Conservation (phyloP, 2,113 vertebrate species). For the Python bivittatus region DNA sequence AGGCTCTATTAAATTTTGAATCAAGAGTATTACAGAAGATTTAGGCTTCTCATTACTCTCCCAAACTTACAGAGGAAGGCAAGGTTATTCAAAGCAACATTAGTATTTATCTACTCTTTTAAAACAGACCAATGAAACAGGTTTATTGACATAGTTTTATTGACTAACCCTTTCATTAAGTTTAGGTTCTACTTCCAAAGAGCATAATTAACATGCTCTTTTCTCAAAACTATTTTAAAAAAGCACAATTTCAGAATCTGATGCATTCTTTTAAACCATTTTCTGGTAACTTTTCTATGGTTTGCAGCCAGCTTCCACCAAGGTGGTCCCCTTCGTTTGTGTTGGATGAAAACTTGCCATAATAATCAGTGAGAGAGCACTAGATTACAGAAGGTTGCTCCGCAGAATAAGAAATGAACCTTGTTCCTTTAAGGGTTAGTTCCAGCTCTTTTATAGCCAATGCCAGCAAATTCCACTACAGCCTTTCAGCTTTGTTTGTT, state of each 20-base stretch:
- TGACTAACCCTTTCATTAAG: not conserved
- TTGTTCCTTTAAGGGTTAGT: constrained; percentile 45
- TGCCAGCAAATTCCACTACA: constrained; percentile 22
- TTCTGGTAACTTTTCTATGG: not conserved
- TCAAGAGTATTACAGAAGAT: not conserved
- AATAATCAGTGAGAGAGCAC: not conserved
- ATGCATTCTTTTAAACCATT: not conserved
- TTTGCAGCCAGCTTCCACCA: not conserved
- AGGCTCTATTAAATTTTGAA: not conserved
- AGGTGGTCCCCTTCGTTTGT: not conserved
- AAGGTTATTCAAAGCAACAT: not conserved
- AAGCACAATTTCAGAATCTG: not conserved
- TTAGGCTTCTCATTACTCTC: not conserved
- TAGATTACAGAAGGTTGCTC: not conserved
- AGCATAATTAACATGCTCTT: not conserved
- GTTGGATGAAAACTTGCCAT: not conserved
- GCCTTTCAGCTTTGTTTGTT: not conserved
- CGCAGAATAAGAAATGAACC: constrained; percentile 40
- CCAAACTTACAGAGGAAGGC: not conserved
- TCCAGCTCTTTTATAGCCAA: not conserved
- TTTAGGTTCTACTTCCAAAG: not conserved
- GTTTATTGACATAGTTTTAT: not conserved
- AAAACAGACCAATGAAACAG: not conserved
- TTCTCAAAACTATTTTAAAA: not conserved
- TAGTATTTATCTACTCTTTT: not conserved